Percentiles rank a stretch among this genome's conserved stretches.
These are phyloP conservation scores for Urocolius indicus DNA, from an alignment of 2,113 vertebrate genomes.

Conservation along the genomic window DNA sequence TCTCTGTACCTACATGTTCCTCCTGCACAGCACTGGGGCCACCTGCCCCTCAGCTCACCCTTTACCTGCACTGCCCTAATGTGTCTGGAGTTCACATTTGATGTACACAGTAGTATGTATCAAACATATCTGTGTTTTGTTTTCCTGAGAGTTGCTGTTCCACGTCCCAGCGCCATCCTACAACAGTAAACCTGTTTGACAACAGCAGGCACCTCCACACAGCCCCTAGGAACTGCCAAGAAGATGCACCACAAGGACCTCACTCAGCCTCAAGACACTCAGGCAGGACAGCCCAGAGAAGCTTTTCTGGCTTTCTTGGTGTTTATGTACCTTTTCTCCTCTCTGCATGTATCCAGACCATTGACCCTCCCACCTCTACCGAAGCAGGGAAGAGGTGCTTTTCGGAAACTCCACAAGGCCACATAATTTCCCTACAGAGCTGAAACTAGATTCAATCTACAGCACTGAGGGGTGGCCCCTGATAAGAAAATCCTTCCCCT, in stretches of 20 bases:
- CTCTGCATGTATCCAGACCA: not conserved
- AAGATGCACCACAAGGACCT: not conserved
- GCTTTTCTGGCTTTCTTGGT: not conserved
- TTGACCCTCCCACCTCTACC: not conserved
- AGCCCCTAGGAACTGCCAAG: not conserved
- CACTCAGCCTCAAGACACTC: not conserved
- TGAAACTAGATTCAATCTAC: not conserved
- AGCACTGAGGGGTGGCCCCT: not conserved
- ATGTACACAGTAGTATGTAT: not conserved
- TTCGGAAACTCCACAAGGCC: not conserved
- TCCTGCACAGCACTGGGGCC: not conserved
- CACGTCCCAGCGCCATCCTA: not conserved
- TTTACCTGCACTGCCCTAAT: not conserved
- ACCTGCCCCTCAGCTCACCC: not conserved
- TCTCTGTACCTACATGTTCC: not conserved
- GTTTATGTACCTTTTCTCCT: not conserved
- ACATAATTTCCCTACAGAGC: not conserved
- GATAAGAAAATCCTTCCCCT: not conserved
- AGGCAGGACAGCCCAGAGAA: rapidly evolving
- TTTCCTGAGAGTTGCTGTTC: not conserved
- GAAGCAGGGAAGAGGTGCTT: not conserved
- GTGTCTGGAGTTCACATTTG: not conserved
- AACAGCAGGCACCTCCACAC: not conserved
- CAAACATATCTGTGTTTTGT: not conserved
- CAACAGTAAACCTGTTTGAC: not conserved